Conservation (phyloP, 2,888 invertebrate genomes). For the Hofmannophila pseudospretella region DNA sequence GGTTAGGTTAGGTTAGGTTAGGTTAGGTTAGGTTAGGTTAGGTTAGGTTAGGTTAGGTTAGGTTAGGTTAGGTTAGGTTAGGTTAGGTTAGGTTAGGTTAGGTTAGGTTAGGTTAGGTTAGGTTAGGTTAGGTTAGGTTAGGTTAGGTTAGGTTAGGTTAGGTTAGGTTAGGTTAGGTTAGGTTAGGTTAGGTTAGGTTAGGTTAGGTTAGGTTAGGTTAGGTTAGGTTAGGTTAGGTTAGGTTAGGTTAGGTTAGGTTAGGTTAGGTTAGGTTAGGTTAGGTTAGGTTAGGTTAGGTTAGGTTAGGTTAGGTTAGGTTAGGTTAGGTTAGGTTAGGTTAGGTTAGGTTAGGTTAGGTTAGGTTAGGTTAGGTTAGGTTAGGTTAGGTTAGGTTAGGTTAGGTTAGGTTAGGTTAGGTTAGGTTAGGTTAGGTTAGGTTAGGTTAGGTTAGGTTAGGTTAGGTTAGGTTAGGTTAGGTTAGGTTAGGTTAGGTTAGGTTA, state of each 20-base stretch:
- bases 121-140: slow-evolving; percentile 1
- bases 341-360: background rate
- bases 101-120: background rate
- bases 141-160: slow-evolving; percentile 2
- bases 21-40: background rate
- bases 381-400: background rate
- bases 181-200: slow-evolving; percentile 1
- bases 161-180: slow-evolving; percentile 1
- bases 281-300: background rate
- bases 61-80: background rate
- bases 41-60: slow-evolving; percentile 1
- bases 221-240: background rate
- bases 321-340: background rate
- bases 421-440: background rate
- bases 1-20: slow-evolving; percentile 3
- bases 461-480: background rate
- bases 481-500: background rate
- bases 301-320: background rate
- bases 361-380: background rate
- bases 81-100: background rate
- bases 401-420: background rate
- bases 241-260: background rate
- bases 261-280: background rate
- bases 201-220: background rate
- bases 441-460: background rate